Percentiles rank a stretch among this genome's conserved stretches.
These are phyloP conservation scores for Ephestia elutella DNA, from an alignment of 1,140 invertebrate species.

Conservation along the genomic window DNA sequence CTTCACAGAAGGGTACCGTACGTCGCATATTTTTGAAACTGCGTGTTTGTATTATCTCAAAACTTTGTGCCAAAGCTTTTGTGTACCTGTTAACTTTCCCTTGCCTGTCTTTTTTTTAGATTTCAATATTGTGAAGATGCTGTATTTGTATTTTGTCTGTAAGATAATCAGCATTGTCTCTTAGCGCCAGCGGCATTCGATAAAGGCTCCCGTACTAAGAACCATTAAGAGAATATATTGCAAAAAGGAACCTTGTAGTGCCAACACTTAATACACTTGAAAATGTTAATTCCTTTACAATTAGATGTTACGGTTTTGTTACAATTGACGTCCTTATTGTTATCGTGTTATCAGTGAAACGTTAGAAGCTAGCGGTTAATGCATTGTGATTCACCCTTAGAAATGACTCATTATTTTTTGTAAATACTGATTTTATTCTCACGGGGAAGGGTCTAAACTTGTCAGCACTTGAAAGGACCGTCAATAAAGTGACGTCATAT, in stretches of 20 bases:
- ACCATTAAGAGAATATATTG: conserved; percentile 20
- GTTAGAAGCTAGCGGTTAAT: conserved; percentile 46
- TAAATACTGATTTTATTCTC: not conserved
- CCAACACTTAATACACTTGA: conserved; percentile 5
- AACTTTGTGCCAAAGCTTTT: conserved; percentile 32
- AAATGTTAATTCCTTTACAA: conserved; percentile 29
- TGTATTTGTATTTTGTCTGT: conserved; percentile 51
- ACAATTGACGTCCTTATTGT: conserved; percentile 18
- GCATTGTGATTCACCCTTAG: conserved; percentile 45
- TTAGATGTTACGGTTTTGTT: conserved; percentile 8
- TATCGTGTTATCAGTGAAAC: conserved; percentile 41
- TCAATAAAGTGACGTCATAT: not conserved
- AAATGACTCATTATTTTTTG: conserved; percentile 38
- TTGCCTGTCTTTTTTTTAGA: conserved; percentile 39
- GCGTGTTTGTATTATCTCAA: conserved; percentile 40
- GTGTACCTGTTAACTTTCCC: conserved; percentile 54
- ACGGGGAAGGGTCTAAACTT: not conserved
- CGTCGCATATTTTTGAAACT: conserved; percentile 40
- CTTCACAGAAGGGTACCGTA: conserved; percentile 43
- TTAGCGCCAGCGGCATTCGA: conserved; percentile 39
- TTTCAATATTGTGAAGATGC: conserved; percentile 36
- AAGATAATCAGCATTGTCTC: conserved; percentile 55
- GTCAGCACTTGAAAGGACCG: not conserved
- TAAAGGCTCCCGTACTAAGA: conserved; percentile 42
- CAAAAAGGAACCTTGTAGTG: no score